Evolutionary conservation across 2,797 vertebrate genomes (phyloP), one percentile per base, ranked within the genome.

Genomic region (Molothrus aeneus): DNA sequence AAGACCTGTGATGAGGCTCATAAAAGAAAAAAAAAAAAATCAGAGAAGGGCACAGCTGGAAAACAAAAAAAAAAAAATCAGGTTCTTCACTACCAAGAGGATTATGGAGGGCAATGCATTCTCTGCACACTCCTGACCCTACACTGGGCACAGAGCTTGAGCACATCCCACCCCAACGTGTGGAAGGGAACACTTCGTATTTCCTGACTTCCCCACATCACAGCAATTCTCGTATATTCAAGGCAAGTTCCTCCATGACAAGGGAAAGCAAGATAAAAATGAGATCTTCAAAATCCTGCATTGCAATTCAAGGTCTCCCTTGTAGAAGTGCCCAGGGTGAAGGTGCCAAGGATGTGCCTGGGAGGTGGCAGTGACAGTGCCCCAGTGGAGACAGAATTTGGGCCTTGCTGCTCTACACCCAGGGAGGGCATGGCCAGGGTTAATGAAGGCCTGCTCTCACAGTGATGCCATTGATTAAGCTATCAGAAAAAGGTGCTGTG

Each of bases 1-100:
- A 95, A 94, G 85, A 93, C 79, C 88, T 74, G 95, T 80, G 86
- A 97, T 88, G 88, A 96, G 80, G 65, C 25, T 90, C 71, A 71
- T 96, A 93, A 96, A 95, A 93, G 18, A 17, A 15, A 82, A 86
- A 56, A 88, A 91, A 17, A 11, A 32, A 94, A 85, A 92, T 71
- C 21, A 80, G 59, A 69, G 69, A 93, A 92, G 36, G 54, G 48
- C 85, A 87, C 90, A 96, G 71, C 82, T 97, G 88, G 86, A 92
- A 95, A 92, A 89, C 5, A 42, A 83, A 17, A 81, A 28, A 17
- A 25, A 19, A 53, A 82, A 65, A 75, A 54, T 17, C n/a, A 40
- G 16, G 29, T 87, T 88, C 17, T 71, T 93, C 31, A 38, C 36
- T 80, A 74, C 22, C 12, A 81, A 34, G 29, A 84, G 53, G 56